Base-by-base conservation (phyloP, 2,113 vertebrate genomes). In the Rafetus swinhoei region DNA sequence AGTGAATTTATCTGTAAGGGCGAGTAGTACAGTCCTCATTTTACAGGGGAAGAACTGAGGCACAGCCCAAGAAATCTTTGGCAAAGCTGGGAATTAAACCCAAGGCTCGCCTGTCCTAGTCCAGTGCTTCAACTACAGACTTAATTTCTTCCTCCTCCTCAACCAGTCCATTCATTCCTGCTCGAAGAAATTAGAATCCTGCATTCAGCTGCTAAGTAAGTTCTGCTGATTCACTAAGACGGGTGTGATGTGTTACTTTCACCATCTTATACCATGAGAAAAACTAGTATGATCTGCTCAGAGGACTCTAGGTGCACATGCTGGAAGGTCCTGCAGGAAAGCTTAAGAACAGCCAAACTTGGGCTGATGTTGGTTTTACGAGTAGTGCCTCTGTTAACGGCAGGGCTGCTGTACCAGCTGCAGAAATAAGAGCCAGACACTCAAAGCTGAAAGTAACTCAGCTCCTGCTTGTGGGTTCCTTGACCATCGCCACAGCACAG, bases 401-500 rank as follows among this genome's bases (percentile, higher is more conserved):
- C 11, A 86, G 80, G 0, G 0, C n/a, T 80, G n/a, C 12, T 11
- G 1, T 72, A 6, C 16, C 18, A 9, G 32, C n/a, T n/a, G 82
- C 14, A 54, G 53, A 54, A 12, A 54, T 12, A 54, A 10, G 53
- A 54, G 53, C 1, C n/a, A 55, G 60, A 2, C 21, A 21, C 27
- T 57, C 39, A 21, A 45, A 25, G 35, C 35, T 74, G 35, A 39
- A 74, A 39, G 18, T 74, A 39, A 22, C 35, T 45, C 39, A 27
- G 22, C 18, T 60, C 74, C 62, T 29, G 22, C 55, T 15, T 57
- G n/a, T 5, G 18, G 0, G 62, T 11, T 29, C 27, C 24, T 14
- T 0, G 3, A 22, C 35, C 29, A 4, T 11, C 2, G n/a, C n/a
- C 76, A 87, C 39, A 5, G 2, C 1, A 9, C 52, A n/a, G 35